Percentiles rank a stretch among this genome's conserved stretches.
Evolutionary conservation across 2,888 invertebrate genomes (phyloP).

Genomic region (Phragmatobia fuliginosa): DNA sequence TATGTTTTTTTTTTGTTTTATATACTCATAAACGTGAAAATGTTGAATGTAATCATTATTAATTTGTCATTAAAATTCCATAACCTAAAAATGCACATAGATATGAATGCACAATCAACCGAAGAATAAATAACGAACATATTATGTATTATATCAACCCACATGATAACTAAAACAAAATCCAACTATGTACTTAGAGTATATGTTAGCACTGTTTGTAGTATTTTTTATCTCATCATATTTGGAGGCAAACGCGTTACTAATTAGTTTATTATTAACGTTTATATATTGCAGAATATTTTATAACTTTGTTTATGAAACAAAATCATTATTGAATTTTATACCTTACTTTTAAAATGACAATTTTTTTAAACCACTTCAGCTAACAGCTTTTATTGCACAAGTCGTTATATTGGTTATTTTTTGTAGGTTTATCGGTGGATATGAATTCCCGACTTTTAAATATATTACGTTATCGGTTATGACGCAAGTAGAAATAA

Average conservation of each 20-base stretch:
- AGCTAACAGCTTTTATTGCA: neutral
- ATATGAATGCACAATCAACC: neutral
- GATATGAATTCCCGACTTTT: neutral
- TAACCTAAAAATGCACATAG: neutral
- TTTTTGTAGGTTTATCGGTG: neutral
- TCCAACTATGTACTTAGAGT: neutral
- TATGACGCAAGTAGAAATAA: constrained; percentile 6
- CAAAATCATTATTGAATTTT: neutral
- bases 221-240: neutral
- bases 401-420: neutral
- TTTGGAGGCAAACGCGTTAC: constrained; percentile 5
- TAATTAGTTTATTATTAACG: constrained; percentile 9
- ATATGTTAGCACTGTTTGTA: neutral
- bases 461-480: neutral
- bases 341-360: neutral
- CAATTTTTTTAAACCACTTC: neutral
- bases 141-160: neutral
- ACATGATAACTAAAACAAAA: neutral
- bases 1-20: too few relatives aligned
- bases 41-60: neutral
- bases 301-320: neutral
- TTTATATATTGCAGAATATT: neutral
- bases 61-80: neutral
- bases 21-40: too few relatives aligned
- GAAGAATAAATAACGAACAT: neutral